A percentile compares a stretch with the other conserved stretches of the same genome.
phyloP scores from a whole-genome alignment of 2,797 vertebrate species.

The Harpagifer antarcticus region DNA sequence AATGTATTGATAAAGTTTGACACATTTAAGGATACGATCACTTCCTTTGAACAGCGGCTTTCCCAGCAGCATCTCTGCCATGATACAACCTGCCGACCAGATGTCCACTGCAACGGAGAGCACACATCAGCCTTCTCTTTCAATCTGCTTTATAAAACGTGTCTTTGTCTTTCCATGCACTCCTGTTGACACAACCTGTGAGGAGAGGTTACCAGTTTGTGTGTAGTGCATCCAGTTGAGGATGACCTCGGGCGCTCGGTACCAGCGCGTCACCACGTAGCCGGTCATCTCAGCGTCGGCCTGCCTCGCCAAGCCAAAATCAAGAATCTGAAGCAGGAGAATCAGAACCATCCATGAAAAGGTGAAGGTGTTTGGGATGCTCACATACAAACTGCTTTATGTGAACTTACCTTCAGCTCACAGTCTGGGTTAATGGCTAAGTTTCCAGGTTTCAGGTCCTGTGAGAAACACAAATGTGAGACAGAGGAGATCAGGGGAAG shows the following conservation, averaged over 20 bases:
- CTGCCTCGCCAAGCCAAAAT: slow-evolving; percentile 97
- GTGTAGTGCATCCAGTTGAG: slow-evolving; percentile 99
- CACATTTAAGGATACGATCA: slow-evolving; percentile 93
- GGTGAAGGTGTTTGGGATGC: fast-evolving
- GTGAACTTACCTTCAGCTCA: slow-evolving; percentile 91
- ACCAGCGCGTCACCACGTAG: slow-evolving; percentile 98
- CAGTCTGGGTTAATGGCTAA: slow-evolving; percentile 97
- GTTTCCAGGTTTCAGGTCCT: slow-evolving; percentile 99
- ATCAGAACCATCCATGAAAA: fast-evolving
- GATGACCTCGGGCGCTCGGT: slow-evolving; percentile 97
- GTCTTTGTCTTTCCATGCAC: background rate
- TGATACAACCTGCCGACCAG: slow-evolving; percentile 99
- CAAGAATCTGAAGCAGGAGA: slow-evolving; percentile 88
- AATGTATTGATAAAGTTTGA: background rate
- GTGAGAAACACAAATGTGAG: slow-evolving; percentile 10
- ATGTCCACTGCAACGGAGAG: slow-evolving; percentile 91
- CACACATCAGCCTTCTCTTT: background rate
- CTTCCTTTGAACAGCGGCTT: slow-evolving; percentile 96
- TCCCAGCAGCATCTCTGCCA: slow-evolving; percentile 98
- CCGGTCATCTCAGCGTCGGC: slow-evolving; percentile 97
- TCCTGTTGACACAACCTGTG: background rate
- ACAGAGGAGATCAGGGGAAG: background rate
- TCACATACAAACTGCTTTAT: fast-evolving
- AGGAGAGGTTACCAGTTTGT: slow-evolving; percentile 88
- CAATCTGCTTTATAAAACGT: background rate